phyloP scores from a whole-genome alignment of 2,888 invertebrate genomes.

The Lasioglossum pauxillum region DNA sequence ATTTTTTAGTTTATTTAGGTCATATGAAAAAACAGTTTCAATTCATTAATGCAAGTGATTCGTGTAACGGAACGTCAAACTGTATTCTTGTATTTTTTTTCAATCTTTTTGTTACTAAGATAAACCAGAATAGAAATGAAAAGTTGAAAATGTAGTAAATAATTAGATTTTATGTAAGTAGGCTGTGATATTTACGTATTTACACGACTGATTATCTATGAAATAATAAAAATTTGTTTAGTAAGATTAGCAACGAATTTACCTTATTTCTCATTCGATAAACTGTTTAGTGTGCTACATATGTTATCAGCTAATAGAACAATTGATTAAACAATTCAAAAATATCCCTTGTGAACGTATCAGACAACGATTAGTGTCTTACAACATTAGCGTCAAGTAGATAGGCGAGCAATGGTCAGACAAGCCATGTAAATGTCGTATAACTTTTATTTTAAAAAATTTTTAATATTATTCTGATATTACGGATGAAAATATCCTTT shows the following conservation, averaged over 20 bases:
- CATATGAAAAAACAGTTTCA: background rate
- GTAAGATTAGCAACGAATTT: background rate
- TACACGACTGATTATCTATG: background rate
- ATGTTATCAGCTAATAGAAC: no score
- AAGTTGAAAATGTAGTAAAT: background rate
- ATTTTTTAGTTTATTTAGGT: background rate
- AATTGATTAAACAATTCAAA: background rate
- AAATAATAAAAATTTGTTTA: background rate
- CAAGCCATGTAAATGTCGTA: background rate
- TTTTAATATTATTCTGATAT: background rate
- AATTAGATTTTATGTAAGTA: background rate
- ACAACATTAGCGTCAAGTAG: background rate
- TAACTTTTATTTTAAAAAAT: background rate
- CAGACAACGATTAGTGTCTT: background rate
- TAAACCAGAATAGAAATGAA: background rate
- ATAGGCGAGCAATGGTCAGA: background rate
- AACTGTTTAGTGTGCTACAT: background rate
- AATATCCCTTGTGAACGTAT: background rate
- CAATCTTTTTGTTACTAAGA: background rate
- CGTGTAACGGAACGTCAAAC: background rate
- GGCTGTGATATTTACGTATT: background rate
- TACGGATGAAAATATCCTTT: background rate
- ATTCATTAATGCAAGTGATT: background rate
- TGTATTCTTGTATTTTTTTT: background rate
- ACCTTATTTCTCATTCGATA: background rate